Conservation (phyloP, 2,888 invertebrate genomes). For the Pandemis corylana region DNA sequence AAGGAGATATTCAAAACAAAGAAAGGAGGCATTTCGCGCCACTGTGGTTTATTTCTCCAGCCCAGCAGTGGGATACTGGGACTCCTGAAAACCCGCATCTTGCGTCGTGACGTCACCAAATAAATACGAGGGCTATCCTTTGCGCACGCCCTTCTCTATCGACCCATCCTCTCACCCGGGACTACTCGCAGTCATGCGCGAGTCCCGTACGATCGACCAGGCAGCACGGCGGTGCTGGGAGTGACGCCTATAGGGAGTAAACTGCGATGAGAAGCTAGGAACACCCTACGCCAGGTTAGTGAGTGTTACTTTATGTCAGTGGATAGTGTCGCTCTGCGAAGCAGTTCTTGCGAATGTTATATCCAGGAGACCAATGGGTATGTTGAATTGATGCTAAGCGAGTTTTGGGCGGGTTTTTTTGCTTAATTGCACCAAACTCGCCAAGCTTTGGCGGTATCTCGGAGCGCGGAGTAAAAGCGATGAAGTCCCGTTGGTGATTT, state of each 20-base stretch:
- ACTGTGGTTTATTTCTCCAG: background rate
- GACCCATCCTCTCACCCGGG: background rate
- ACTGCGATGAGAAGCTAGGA: conserved; percentile 7
- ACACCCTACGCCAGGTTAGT: conserved; percentile 1
- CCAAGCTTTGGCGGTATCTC: background rate
- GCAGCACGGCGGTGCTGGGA: conserved; percentile 2
- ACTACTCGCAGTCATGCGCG: background rate
- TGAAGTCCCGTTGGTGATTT: background rate
- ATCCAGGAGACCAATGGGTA: background rate
- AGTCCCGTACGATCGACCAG: background rate
- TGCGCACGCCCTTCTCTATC: background rate
- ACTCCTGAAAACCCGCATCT: background rate
- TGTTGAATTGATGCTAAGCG: background rate
- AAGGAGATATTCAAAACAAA: too few species aligned
- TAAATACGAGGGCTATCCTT: background rate
- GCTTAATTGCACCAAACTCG: background rate
- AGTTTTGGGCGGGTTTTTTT: background rate
- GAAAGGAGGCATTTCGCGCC: too few species aligned
- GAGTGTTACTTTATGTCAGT: background rate
- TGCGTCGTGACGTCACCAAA: conserved; percentile 4
- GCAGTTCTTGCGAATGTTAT: background rate
- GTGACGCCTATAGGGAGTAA: conserved; percentile 8
- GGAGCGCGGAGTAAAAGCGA: background rate
- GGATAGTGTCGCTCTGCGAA: background rate
- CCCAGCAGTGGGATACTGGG: background rate